These are phyloP conservation scores for Campaea margaritaria DNA, from an alignment of 2,888 invertebrate genomes.

Conservation along the genomic window DNA sequence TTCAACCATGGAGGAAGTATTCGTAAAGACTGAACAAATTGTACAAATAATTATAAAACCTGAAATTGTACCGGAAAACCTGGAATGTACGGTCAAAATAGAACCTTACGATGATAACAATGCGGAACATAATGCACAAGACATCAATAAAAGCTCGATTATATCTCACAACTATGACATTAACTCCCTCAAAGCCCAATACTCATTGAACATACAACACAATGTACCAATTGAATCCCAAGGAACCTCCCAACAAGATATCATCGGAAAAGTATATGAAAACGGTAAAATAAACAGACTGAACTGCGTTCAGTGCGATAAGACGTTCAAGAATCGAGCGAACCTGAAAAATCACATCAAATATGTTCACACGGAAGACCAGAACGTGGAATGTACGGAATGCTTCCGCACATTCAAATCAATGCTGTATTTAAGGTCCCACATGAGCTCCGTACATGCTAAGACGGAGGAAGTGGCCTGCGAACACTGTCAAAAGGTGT, in stretches of 20 bases:
- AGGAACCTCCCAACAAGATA: constrained; percentile 13
- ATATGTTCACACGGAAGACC: constrained; percentile 48
- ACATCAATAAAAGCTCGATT: background rate
- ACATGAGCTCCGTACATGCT: constrained; percentile 49
- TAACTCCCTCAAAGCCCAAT: background rate
- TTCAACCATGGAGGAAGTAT: constrained; percentile 29
- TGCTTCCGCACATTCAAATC: constrained; percentile 54
- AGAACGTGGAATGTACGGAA: constrained; percentile 46
- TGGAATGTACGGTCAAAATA: background rate
- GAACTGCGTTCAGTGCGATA: constrained; percentile 44
- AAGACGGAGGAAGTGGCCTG: constrained; percentile 44
- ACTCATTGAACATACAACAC: background rate
- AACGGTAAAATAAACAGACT: constrained; percentile 52
- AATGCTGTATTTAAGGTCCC: constrained; percentile 48
- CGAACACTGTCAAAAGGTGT: constrained; percentile 49
- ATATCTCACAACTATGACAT: background rate
- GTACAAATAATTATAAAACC: constrained; percentile 19
- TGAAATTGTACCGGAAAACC: background rate
- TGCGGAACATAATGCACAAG: background rate
- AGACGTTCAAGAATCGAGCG: constrained; percentile 49
- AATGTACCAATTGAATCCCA: background rate
- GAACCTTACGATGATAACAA: background rate
- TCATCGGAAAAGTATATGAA: constrained; percentile 49
- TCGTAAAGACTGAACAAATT: constrained; percentile 21
- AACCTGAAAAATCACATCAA: constrained; percentile 49